phyloP scores from a whole-genome alignment of 2,888 invertebrate species.

The Lissonota sp. region DNA sequence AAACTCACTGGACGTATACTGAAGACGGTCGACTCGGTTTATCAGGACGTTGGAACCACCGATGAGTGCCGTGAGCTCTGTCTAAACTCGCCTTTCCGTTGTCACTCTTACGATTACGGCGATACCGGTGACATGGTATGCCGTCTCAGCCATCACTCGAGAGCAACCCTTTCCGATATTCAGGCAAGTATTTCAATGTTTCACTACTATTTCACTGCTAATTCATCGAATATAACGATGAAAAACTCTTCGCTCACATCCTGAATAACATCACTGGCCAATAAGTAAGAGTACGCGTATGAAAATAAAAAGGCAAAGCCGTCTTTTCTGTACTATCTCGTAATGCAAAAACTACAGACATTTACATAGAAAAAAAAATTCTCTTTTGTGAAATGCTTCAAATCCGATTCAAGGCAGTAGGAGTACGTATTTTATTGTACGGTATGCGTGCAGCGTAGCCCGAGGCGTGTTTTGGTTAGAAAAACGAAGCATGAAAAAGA shows the following conservation, averaged over 20 bases:
- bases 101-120: constrained; percentile 97
- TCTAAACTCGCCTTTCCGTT: constrained; percentile 93
- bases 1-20: constrained; percentile 94
- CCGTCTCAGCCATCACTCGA: constrained; percentile 95
- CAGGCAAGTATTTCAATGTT: constrained; percentile 86
- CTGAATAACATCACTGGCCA: no score
- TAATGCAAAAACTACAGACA: no score
- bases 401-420: neutral
- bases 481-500: constrained; percentile 10
- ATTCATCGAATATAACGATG: neutral
- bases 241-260: neutral
- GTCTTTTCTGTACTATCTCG: no score
- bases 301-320: no score
- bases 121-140: constrained; percentile 97
- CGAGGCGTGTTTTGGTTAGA: neutral
- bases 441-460: neutral
- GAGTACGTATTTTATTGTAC: neutral
- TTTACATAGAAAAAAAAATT: no score
- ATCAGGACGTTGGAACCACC: constrained; percentile 93
- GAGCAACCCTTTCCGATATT: constrained; percentile 94
- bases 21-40: constrained; percentile 97
- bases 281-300: no score
- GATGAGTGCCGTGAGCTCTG: constrained; percentile 96
- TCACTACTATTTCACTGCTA: neutral
- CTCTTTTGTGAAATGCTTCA: neutral